Evolutionary conservation across 1,140 invertebrate genomes (phyloP).

Genomic region (Leptinotarsa texana): DNA sequence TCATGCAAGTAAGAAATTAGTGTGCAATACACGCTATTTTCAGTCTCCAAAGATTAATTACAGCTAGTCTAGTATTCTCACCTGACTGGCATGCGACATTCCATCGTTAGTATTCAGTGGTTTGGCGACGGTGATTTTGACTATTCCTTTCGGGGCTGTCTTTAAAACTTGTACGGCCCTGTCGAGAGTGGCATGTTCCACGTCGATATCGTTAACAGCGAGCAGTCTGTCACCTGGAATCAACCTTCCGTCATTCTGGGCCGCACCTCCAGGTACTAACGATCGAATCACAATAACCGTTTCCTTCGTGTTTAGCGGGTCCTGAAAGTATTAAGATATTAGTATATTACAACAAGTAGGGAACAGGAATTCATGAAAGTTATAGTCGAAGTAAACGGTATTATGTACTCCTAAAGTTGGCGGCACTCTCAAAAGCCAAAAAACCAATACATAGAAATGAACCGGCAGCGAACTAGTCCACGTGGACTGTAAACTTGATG

Average conservation of each 20-base stretch:
- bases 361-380: no score
- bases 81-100: slow-evolving; percentile 61
- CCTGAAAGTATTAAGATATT: slow-evolving; percentile 56
- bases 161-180: slow-evolving; percentile 82
- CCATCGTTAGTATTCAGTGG: slow-evolving; percentile 76
- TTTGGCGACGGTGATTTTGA: slow-evolving; percentile 84
- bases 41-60: no score
- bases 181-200: slow-evolving; percentile 78
- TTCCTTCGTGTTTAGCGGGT: slow-evolving; percentile 77
- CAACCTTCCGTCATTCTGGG: slow-evolving; percentile 77
- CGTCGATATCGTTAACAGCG: slow-evolving; percentile 78
- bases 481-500: no score
- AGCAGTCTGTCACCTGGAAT: slow-evolving; percentile 85
- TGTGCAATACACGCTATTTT: no score
- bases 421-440: no score
- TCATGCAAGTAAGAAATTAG: neutral
- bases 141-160: slow-evolving; percentile 75
- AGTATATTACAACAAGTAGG: no score
- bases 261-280: slow-evolving; percentile 83
- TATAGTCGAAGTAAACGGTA: no score
- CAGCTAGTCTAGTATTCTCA: slow-evolving; percentile 47
- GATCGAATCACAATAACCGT: slow-evolving; percentile 89
- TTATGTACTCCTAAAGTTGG: no score
- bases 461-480: no score
- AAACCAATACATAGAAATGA: no score